A percentile compares a stretch with the other conserved stretches of the same genome.
Evolutionary conservation across 2,113 vertebrate species (phyloP).

Genomic region (Eulacestoma nigropectus): DNA sequence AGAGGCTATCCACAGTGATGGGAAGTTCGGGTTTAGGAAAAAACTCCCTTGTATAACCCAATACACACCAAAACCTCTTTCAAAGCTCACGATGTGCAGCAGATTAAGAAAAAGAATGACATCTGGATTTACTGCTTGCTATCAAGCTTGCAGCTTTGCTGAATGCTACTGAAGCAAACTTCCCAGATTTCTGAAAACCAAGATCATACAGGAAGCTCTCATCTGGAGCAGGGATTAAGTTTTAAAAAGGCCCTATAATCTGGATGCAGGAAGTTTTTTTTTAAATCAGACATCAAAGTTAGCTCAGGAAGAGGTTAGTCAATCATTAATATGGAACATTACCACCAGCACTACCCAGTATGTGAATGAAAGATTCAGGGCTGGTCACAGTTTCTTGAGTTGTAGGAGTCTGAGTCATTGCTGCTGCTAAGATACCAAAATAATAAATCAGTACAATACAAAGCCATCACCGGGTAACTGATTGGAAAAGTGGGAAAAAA

Average conservation of each 20-base stretch:
- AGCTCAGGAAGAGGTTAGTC: neutral
- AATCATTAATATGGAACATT: neutral
- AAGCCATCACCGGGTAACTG: neutral
- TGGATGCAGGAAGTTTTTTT: neutral
- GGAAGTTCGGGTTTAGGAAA: neutral
- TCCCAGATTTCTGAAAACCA: neutral
- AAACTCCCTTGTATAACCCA: neutral
- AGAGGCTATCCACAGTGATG: neutral
- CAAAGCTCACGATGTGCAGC: neutral
- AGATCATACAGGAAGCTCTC: neutral
- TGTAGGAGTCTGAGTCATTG: neutral
- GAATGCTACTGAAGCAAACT: neutral
- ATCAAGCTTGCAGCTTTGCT: neutral
- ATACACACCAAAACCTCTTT: neutral
- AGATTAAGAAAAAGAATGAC: neutral
- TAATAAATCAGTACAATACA: neutral
- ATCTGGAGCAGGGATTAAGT: neutral
- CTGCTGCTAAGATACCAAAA: neutral
- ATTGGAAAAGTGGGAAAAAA: no score
- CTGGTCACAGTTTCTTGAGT: neutral
- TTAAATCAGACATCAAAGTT: neutral
- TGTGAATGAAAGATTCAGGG: neutral
- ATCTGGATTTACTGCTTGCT: neutral
- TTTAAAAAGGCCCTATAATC: neutral
- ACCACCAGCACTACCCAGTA: neutral